Conservation (phyloP, 2,797 vertebrate genomes). For the Myotis myotis region DNA sequence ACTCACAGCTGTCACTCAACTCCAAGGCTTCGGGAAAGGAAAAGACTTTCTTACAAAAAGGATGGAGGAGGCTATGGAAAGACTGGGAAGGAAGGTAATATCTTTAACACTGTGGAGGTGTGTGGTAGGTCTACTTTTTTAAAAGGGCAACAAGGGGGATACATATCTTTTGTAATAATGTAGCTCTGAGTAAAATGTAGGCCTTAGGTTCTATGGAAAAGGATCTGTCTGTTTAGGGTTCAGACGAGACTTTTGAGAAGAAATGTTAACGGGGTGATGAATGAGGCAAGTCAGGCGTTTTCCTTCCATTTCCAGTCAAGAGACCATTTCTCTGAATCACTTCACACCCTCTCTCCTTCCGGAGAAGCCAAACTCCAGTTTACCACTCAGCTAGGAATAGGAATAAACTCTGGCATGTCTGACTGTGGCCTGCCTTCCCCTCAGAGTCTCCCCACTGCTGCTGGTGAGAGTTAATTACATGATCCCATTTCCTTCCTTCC, state of each 20-base stretch:
- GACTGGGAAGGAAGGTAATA: neutral
- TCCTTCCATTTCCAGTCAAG: neutral
- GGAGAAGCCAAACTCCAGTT: neutral
- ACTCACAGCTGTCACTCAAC: neutral
- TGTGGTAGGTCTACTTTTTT: neutral
- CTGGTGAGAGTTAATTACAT: neutral
- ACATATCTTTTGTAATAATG: neutral
- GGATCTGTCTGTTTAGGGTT: neutral
- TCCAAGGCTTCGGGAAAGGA: neutral
- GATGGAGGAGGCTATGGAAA: neutral
- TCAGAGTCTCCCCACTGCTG: neutral
- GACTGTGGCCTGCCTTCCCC: neutral
- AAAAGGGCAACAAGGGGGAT: neutral
- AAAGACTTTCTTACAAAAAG: neutral
- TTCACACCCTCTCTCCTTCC: neutral
- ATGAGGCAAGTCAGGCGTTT: neutral
- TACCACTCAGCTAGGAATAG: neutral
- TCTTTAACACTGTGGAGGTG: neutral
- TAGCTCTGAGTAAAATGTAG: neutral
- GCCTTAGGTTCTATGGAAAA: neutral
- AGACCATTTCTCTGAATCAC: constrained; percentile 50
- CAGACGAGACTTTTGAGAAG: neutral
- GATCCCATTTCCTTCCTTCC: constrained; percentile 29
- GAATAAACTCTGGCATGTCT: neutral
- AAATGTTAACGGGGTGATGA: neutral